Percentiles rank a stretch among this genome's conserved stretches.
Evolutionary conservation across 2,113 vertebrate species (phyloP).

Genomic region (Cyphomyrus discorhynchus): DNA sequence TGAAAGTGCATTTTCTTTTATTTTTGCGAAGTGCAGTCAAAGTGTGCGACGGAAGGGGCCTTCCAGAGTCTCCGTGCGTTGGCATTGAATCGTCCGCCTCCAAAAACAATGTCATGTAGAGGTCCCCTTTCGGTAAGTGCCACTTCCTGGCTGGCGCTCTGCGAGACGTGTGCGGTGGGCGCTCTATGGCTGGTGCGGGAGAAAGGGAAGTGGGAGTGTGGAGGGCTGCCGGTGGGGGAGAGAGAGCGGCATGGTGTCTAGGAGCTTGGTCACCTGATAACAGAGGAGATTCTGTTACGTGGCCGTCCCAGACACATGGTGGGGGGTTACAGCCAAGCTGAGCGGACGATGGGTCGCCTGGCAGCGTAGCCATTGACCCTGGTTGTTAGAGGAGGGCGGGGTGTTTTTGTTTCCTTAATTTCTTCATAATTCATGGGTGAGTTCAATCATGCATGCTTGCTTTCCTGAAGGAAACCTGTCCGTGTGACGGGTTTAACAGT

Average conservation of each 20-base stretch:
- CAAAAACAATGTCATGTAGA: neutral
- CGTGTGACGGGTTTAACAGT: neutral
- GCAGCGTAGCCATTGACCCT: neutral
- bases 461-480: constrained; percentile 9
- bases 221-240: constrained; percentile 37
- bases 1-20: constrained; percentile 18
- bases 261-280: constrained; percentile 73
- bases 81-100: neutral
- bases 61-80: neutral
- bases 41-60: neutral
- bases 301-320: constrained; percentile 58
- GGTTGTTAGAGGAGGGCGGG: neutral
- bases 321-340: constrained; percentile 31
- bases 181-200: constrained; percentile 21
- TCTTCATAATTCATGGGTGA: neutral
- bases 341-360: constrained; percentile 31
- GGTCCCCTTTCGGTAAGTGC: neutral
- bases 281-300: constrained; percentile 72
- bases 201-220: constrained; percentile 57
- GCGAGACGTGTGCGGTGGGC: constrained; percentile 32
- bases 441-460: neutral
- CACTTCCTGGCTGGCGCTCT: neutral
- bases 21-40: neutral
- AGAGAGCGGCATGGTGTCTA: constrained; percentile 44
- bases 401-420: neutral